These are phyloP conservation scores for Agapornis canus DNA, from an alignment of 2,797 vertebrate species.

Conservation along the genomic window DNA sequence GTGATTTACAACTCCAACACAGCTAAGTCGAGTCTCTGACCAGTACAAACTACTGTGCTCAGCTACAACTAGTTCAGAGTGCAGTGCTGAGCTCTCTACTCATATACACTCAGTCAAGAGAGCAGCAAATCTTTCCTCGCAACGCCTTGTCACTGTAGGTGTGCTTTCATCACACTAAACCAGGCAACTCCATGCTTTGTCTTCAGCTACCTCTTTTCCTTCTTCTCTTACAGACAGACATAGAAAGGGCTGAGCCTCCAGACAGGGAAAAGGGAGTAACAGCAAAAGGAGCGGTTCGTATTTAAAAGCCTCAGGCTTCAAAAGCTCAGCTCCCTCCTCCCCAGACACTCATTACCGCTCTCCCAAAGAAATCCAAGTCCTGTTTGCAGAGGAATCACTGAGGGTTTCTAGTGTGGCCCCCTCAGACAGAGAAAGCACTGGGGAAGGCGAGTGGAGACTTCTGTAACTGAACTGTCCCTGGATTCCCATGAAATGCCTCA, in stretches of 20 bases:
- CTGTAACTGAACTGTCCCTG: not conserved
- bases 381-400: not conserved
- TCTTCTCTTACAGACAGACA: not conserved
- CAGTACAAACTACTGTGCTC: not conserved
- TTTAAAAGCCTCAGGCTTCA: not conserved
- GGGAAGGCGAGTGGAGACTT: not conserved
- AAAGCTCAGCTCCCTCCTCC: not conserved
- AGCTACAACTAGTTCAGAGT: not conserved
- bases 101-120: not conserved
- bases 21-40: not conserved
- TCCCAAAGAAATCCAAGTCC: not conserved
- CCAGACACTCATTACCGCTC: not conserved
- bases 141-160: not conserved
- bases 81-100: not conserved
- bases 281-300: not conserved
- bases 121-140: not conserved
- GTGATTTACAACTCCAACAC: slow-evolving; percentile 7
- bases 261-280: not conserved
- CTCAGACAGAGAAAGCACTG: not conserved
- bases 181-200: not conserved
- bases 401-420: not conserved
- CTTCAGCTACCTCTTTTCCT: not conserved
- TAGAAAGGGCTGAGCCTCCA: not conserved
- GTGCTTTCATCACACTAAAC: not conserved
- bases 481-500: not conserved